phyloP scores from a whole-genome alignment of 2,797 vertebrate genomes.

The Atherinosoma microstoma region DNA sequence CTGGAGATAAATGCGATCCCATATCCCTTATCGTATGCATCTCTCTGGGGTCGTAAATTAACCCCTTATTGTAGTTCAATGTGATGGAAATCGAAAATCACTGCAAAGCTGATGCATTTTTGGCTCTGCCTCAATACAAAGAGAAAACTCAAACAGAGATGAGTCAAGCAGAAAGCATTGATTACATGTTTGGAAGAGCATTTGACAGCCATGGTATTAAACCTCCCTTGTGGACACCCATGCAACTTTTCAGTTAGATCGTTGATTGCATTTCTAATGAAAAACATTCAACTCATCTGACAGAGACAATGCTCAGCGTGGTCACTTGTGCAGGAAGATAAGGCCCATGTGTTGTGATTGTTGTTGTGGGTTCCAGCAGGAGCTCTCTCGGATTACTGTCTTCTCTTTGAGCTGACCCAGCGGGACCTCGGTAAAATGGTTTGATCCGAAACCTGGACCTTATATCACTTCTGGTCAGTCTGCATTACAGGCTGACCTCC shows the following conservation, averaged over 20 bases:
- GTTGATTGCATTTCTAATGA: slow-evolving; percentile 53
- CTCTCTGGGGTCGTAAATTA: slow-evolving; percentile 32
- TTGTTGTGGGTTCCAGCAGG: slow-evolving; percentile 36
- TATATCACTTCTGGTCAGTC: slow-evolving; percentile 43
- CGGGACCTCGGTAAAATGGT: slow-evolving; percentile 50
- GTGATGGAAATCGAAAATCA: slow-evolving; percentile 47
- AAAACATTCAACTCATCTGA: slow-evolving; percentile 5
- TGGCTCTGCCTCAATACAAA: slow-evolving; percentile 10
- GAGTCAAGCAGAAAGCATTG: not conserved
- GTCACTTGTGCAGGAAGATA: slow-evolving; percentile 39
- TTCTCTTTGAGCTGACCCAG: slow-evolving; percentile 57
- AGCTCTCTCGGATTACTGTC: slow-evolving; percentile 55
- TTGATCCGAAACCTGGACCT: slow-evolving; percentile 56
- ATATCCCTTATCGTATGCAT: slow-evolving; percentile 15
- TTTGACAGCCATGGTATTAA: slow-evolving; percentile 12
- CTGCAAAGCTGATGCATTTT: slow-evolving; percentile 9
- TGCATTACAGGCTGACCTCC: slow-evolving; percentile 41
- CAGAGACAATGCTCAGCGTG: slow-evolving; percentile 25
- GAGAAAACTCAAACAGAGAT: slow-evolving; percentile 13
- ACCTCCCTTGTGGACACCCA: slow-evolving; percentile 5
- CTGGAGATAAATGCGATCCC: slow-evolving; percentile 19
- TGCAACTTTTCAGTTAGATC: slow-evolving; percentile 10
- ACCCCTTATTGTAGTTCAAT: slow-evolving; percentile 40
- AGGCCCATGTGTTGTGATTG: slow-evolving; percentile 36
- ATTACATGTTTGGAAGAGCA: slow-evolving; percentile 16